These are phyloP conservation scores for Drosophila arizonae DNA, from an alignment of 1,140 invertebrate species.

Conservation along the genomic window DNA sequence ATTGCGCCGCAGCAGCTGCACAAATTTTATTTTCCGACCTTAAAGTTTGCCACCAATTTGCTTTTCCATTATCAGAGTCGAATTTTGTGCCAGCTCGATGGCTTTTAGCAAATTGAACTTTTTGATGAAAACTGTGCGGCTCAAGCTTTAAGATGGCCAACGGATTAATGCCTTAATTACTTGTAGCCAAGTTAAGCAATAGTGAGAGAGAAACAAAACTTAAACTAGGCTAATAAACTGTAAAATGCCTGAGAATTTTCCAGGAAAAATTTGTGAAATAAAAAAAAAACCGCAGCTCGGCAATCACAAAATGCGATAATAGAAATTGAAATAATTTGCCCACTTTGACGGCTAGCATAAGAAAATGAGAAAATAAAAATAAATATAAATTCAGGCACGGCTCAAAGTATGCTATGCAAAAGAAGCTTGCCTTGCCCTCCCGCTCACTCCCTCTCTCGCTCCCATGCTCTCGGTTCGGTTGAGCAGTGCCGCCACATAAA, in stretches of 20 bases:
- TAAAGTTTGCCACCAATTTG: not conserved
- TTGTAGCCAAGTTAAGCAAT: not conserved
- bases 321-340: constrained; percentile 80
- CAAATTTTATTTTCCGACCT: constrained; percentile 7
- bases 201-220: not conserved
- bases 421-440: not conserved
- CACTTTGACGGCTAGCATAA: constrained; percentile 55
- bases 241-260: constrained; percentile 51
- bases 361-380: constrained; percentile 14
- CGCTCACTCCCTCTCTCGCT: not conserved
- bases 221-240: constrained; percentile 69
- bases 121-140: not conserved
- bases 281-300: constrained; percentile 42
- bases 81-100: constrained; percentile 6
- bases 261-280: constrained; percentile 51
- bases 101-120: not conserved
- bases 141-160: not conserved
- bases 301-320: constrained; percentile 78
- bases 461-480: not conserved
- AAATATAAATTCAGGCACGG: constrained; percentile 24
- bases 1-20: constrained; percentile 15
- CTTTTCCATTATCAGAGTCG: not conserved
- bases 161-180: constrained; percentile 6
- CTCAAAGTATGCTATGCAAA: constrained; percentile 44
- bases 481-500: constrained; percentile 66